phyloP scores from a whole-genome alignment of 2,113 vertebrate species.

The Cynopterus brachyotis region DNA sequence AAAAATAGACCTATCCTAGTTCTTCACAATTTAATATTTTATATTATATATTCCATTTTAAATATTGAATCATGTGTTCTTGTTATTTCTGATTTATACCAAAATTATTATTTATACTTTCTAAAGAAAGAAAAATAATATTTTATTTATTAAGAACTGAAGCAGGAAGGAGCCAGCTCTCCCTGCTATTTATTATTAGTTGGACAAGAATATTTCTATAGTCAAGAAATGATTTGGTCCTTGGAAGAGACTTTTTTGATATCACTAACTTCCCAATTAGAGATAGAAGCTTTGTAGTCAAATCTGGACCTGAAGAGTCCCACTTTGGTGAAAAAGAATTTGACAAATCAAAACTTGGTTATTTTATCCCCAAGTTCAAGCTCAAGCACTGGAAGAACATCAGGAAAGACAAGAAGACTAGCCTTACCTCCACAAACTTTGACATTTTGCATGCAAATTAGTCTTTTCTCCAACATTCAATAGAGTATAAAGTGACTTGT shows the following conservation, averaged over 20 bases:
- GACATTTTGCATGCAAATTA: background rate
- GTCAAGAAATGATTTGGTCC: background rate
- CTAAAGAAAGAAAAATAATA: background rate
- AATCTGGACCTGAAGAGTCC: background rate
- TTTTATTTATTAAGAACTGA: conserved; percentile 1
- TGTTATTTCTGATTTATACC: background rate
- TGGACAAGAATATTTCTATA: background rate
- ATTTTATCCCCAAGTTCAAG: background rate
- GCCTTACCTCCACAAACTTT: background rate
- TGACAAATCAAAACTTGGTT: background rate
- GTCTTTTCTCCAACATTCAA: background rate
- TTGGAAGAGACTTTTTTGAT: background rate
- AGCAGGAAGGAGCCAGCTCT: background rate
- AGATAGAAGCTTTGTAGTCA: background rate
- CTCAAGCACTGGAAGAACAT: background rate
- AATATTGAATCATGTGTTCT: background rate
- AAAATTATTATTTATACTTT: background rate
- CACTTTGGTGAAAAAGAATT: background rate
- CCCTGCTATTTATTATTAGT: background rate
- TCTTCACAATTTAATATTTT: background rate
- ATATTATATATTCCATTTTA: background rate
- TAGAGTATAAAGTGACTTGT: background rate
- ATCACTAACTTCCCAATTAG: background rate
- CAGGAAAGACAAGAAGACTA: background rate
- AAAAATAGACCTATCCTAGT: background rate